A percentile compares a stretch with the other conserved stretches of the same genome.
These are phyloP conservation scores for Drosophila hawaiiensis DNA, from an alignment of 2,888 invertebrate genomes.

Conservation along the genomic window DNA sequence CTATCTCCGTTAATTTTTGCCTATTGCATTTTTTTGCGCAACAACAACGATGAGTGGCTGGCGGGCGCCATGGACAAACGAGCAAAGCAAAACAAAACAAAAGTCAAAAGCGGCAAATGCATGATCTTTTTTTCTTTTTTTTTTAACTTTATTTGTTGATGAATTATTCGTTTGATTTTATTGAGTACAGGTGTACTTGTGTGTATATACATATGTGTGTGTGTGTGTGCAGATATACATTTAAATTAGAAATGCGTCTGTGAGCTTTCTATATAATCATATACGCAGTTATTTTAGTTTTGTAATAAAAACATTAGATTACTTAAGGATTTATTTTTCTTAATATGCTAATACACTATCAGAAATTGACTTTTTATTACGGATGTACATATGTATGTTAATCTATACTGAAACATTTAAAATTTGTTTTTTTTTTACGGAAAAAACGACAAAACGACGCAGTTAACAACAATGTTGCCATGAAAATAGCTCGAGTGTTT, in stretches of 20 bases:
- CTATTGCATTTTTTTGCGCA: slow-evolving; percentile 41
- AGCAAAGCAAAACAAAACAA: slow-evolving; percentile 6
- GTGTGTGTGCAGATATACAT: neutral
- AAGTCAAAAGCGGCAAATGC: neutral
- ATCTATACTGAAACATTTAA: neutral
- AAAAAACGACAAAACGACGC: slow-evolving; percentile 17
- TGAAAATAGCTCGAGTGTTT: slow-evolving; percentile 22
- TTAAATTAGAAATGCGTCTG: neutral
- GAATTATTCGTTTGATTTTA: neutral
- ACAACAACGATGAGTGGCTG: slow-evolving; percentile 1
- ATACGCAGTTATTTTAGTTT: neutral
- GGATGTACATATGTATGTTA: no score
- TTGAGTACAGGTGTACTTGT: neutral
- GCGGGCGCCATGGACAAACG: slow-evolving; percentile 26
- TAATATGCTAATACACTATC: neutral
- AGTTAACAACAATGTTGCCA: slow-evolving; percentile 47
- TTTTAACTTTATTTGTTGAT: neutral
- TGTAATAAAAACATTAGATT: neutral
- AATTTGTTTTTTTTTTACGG: neutral
- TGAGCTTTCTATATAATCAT: neutral
- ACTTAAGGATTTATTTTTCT: neutral
- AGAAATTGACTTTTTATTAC: neutral
- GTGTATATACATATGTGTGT: no score
- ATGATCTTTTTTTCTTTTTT: neutral
- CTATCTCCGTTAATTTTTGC: slow-evolving; percentile 27